Base-by-base conservation (phyloP, 2,113 vertebrate species). In the Bufo gargarizans region DNA sequence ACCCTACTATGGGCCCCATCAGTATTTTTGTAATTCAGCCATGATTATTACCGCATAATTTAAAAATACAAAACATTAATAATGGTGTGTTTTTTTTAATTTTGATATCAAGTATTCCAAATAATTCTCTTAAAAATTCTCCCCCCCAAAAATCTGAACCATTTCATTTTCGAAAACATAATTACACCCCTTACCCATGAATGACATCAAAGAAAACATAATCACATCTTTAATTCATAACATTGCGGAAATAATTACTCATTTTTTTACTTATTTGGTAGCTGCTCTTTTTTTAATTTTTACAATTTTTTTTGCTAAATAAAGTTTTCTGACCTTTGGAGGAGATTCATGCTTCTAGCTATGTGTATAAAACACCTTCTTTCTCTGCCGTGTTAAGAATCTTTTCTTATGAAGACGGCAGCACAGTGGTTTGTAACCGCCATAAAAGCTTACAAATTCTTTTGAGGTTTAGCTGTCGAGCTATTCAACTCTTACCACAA, bases 271-370 rank as follows among this genome's bases (percentile, higher is more conserved):
- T 95, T 94, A 58, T 63, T 76, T 43, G 14, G 6, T 80, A 58
- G 14, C 11, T 67, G 17, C n/a, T 43, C 67, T 33, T 45, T 79
- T 67, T 22, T 43, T 33, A 17, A 20, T 14, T 19, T 45, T 61
- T n/a, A n/a, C 8, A 20, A n/a, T 58, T 77, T 20, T 14, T 87
- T 81, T 69, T 69, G 22, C 53, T 88, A 83, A 93, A 92, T 95
- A 96, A 96, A 96, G 94, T 96, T 96, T 96, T 94, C 94, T 94
- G 95, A 96, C 95, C 95, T 96, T 96, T 95, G 94, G 94, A 96
- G 95, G 93, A 96, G 94, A 95, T 94, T 93, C 94, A 95, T 95
- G 95, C 95, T 96, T 95, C 94, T 94, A 95, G 95, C 95, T 95
- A 95, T 93, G 93, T 95, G 94, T 95, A 96, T 93, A 96, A 96